Base-by-base conservation (phyloP, 2,113 vertebrate species). In the Micromys minutus region DNA sequence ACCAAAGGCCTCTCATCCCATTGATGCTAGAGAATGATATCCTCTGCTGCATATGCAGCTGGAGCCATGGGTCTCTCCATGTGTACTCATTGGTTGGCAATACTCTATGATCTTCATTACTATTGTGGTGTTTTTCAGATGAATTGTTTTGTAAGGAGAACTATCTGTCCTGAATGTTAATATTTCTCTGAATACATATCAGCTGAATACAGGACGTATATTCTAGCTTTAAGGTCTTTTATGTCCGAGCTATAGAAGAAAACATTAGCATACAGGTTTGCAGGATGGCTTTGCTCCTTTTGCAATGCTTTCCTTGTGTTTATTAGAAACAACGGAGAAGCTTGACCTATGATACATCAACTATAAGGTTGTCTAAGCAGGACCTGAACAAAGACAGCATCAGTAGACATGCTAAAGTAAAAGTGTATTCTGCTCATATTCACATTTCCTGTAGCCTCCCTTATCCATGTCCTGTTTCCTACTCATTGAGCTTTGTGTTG, bases 191-290 rank as follows among this genome's bases (percentile, higher is more conserved):
- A 85, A 26, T 81, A 16, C 26, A 47, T 90, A 95, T 89, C 93
- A 17, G 3, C 87, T 89, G 39, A 92, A 16, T 21, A 47, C 2
- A 72, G 76, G 26, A 90, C 80, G 34, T 0, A 85, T 57, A 45
- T 94, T 39, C 61, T 42, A 88, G 88, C 72, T 95, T 95, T 67
- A 75, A 89, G 29, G 36, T 59, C 47, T 91, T 74, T 81, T 86
- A 86, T 24, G 81, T 83, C 26, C 90, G 72, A 96, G 3, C 39
- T 86, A 89, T 39, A 89, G 45, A 89, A 17, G 47, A 63, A 94
- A 85, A 72, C 52, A 80, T 39, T 57, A n/a, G 39, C 6, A 67
- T n/a, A 95, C 22, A 92, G 17, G 84, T 92, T 94, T 93, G 13
- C 11, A 71, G 36, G 17, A 57, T 86, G 47, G 2, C 11, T 71